Base-by-base conservation (phyloP, 2,797 vertebrate genomes). In the Clarias laeviceps region DNA sequence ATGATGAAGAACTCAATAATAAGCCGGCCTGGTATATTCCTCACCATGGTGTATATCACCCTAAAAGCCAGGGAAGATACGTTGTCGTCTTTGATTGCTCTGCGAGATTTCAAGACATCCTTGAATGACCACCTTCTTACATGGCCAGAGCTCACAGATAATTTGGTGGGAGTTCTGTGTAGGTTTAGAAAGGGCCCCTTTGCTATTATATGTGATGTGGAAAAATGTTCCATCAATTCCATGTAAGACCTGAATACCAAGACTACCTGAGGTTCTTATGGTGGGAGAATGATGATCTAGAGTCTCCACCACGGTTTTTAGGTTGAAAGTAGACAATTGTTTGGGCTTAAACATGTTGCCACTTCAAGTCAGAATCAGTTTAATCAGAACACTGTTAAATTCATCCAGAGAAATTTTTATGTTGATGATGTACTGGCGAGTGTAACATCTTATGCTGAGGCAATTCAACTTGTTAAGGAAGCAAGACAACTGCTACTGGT, bases 41-140 rank as follows among this genome's bases (percentile, higher is more conserved):
- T 61, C 82, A 88, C 73, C 82, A 87, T 66, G 56, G 85, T 34
- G 79, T 88, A 0, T 80, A 83, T 61, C 83, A 87, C 85, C 79
- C 22, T 73, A 79, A 66, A 85, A 85, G 45, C 64, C 80, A 27
- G 72, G 80, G 9, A 88, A 88, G 32, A 85, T 85, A 34, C 50
- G 61, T n/a, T 3, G 69, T 84, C 5, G 68, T 82, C 11, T 84
- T 84, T 69, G 78, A 87, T 20, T 85, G 76, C 37, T 85, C 76
- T 8, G 64, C 66, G 4, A 85, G 18, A 17, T 56, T 56, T 56
- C 54, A 56, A 62, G 2, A 37, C 57, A 32, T 34, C 32, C 14
- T 32, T 79, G 29, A 79, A 79, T 62, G 57, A 79, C 15, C 5
- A 62, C 14, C 32, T 61, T 3, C 20, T 61, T 15, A 82, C 84